Percentiles rank a stretch among this genome's conserved stretches.
Evolutionary conservation across 2,113 vertebrate species (phyloP).

Genomic region (Callorhinus ursinus): DNA sequence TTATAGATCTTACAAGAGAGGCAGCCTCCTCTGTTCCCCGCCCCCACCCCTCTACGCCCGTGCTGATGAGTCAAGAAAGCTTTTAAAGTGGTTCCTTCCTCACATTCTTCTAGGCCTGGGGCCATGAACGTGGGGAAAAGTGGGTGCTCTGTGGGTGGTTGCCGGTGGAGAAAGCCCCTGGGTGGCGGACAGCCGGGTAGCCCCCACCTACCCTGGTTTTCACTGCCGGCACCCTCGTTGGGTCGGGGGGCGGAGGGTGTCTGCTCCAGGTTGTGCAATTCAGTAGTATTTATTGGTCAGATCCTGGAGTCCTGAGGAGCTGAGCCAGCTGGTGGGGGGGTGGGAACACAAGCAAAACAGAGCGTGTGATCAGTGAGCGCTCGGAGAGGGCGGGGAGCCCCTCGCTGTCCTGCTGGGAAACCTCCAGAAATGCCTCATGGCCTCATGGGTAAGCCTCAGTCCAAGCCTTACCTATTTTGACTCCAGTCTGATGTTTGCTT

Average conservation of each 20-base stretch:
- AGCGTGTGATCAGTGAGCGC: accelerated
- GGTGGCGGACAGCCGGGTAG: neutral
- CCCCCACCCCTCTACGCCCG: neutral
- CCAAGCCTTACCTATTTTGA: neutral
- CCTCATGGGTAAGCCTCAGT: neutral
- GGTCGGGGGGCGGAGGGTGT: too few relatives aligned
- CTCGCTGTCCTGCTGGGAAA: neutral
- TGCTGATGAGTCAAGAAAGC: too few relatives aligned
- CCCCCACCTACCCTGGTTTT: neutral
- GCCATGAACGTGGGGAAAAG: too few relatives aligned
- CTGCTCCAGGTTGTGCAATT: neutral
- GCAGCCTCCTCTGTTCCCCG: neutral
- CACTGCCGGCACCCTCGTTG: neutral
- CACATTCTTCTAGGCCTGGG: neutral
- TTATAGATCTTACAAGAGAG: neutral
- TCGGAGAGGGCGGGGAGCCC: neutral
- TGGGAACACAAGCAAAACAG: too few relatives aligned
- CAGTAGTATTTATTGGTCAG: too few relatives aligned
- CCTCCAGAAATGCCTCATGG: neutral
- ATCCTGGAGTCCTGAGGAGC: neutral
- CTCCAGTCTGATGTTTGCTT: neutral
- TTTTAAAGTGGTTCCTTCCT: neutral
- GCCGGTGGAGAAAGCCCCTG: neutral
- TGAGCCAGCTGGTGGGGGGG: neutral
- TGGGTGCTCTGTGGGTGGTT: neutral